phyloP scores from a whole-genome alignment of 2,797 vertebrate species.

The Lacerta bilineata region DNA sequence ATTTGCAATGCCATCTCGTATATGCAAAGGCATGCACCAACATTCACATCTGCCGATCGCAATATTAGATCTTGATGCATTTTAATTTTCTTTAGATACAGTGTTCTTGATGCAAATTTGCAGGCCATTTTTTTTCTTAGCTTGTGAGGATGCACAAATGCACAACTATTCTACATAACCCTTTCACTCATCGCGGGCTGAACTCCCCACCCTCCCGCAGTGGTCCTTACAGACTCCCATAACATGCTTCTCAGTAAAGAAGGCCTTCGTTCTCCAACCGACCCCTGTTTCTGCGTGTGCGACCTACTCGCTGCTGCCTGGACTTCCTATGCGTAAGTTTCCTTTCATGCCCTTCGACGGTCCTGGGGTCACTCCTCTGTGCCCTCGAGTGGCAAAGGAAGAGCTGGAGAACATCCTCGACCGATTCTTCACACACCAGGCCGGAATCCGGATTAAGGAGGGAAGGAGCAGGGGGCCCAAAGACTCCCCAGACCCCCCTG shows the following conservation, averaged over 20 bases:
- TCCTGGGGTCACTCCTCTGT: fast-evolving
- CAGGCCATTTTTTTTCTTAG: not conserved
- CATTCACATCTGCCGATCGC: not conserved
- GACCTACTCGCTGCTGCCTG: fast-evolving
- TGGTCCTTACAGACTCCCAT: not conserved
- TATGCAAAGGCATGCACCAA: too few species aligned
- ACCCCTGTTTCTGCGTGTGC: fast-evolving
- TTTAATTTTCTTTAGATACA: too few species aligned
- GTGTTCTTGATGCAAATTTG: not conserved
- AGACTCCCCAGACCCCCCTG: not conserved
- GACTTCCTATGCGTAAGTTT: fast-evolving
- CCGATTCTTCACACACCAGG: not conserved
- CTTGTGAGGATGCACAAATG: too few species aligned
- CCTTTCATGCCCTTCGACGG: not conserved
- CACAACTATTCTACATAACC: too few species aligned
- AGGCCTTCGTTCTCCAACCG: not conserved
- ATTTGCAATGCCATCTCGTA: not conserved
- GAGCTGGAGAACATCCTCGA: not conserved
- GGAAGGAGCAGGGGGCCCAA: not conserved
- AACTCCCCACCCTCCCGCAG: too few species aligned
- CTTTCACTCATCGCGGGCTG: not conserved
- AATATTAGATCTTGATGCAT: not conserved
- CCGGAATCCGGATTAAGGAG: constrained; percentile 11
- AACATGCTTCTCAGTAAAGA: not conserved
- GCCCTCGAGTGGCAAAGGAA: not conserved